Evolutionary conservation across 2,797 vertebrate genomes (phyloP), one percentile per base, ranked within the genome.

Genomic region (Rhadinocentrus ornatus): DNA sequence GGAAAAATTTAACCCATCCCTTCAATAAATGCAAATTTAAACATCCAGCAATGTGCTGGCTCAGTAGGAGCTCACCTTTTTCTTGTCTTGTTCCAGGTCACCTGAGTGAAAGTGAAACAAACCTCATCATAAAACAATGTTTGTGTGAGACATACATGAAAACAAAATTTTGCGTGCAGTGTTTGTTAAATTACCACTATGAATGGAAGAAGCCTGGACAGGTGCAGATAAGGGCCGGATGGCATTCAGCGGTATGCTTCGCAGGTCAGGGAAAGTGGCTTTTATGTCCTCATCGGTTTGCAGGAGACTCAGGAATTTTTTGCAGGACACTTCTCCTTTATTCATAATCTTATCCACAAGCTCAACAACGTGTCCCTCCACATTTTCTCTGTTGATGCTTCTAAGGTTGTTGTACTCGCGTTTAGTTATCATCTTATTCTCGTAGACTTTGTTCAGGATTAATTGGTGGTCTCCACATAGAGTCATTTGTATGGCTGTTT

Each of bases 301-400:
- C 56, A 93, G 85, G 22, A 93, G 78, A 20, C 56, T 0, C 61
- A 91, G 57, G 55, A 93, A 93, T 0, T 0, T 4, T 29, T 12
- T 0, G 58, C 90, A 93, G 1, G 4, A 67, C 0, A 39, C 1
- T 0, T 94, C 89, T 61, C 90, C 90, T 77, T 91, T 90, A 62
- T 41, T 46, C 53, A 91, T 77, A 12, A 94, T 62, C 54, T 84
- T 93, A 70, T 94, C 93, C 64, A 94, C 60, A 0, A 94, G 81
- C 7, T 69, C 52, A 1, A 63, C 16, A 1, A 85, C 48, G 13
- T 85, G 83, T 0, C 48, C 85, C 48, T 82, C 86, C 0, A 15
- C 46, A 3, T 75, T 9, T 24, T 50, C 67, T 13, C n/a, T 50
- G 16, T 29, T 39, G 66, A 67, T 80, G 61, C 52, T 66, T 13